phyloP scores from a whole-genome alignment of 2,113 vertebrate species.

The Porphyrio hochstetteri region DNA sequence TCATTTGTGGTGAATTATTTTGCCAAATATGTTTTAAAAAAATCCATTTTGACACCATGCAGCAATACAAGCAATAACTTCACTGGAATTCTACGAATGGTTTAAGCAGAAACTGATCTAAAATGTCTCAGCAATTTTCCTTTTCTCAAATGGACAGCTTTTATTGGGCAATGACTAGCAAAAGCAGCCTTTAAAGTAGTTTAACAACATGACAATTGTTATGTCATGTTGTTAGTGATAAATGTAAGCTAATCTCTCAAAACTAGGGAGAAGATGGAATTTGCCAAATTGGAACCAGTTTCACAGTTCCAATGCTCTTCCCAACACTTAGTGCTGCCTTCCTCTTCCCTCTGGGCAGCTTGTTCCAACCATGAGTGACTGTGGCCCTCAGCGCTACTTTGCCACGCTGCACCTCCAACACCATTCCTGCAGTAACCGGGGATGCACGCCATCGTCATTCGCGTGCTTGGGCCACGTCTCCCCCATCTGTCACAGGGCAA shows the following conservation, averaged over 20 bases:
- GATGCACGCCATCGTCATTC: accelerated
- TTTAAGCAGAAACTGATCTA: not conserved
- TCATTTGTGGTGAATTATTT: not conserved
- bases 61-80: not conserved
- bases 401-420: not conserved
- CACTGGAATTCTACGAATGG: not conserved
- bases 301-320: not conserved
- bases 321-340: not conserved
- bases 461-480: accelerated
- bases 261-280: not conserved
- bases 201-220: not conserved
- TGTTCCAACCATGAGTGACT: accelerated
- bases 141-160: not conserved
- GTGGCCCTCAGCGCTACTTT: not conserved
- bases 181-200: not conserved
- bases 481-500: not conserved
- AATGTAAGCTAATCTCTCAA: not conserved
- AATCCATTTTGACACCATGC: not conserved
- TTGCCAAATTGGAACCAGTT: not conserved
- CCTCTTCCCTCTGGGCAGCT: not conserved
- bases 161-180: not conserved
- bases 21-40: not conserved
- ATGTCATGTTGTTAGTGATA: not conserved
- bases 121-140: not conserved
- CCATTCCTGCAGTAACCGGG: accelerated